These are phyloP conservation scores for Microctonus hyperodae DNA, from an alignment of 2,888 invertebrate species.

Conservation along the genomic window DNA sequence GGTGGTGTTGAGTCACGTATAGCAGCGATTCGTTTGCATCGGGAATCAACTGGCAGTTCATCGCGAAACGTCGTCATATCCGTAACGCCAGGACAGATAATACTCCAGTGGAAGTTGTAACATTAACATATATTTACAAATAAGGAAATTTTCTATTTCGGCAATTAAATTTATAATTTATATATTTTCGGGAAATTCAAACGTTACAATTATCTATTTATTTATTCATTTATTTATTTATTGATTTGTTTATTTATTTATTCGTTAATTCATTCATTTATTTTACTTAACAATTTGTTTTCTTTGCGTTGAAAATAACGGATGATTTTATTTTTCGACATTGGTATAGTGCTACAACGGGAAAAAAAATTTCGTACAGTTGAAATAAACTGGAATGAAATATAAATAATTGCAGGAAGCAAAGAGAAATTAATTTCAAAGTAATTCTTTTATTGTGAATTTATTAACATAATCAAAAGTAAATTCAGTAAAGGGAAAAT, in stretches of 20 bases:
- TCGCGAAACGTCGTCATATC: slow-evolving; percentile 63
- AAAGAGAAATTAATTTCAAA: background rate
- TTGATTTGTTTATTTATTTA: background rate
- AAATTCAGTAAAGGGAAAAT: background rate
- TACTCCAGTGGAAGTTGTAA: slow-evolving; percentile 23
- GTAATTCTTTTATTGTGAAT: background rate
- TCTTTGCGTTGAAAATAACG: background rate
- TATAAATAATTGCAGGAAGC: background rate
- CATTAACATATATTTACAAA: background rate
- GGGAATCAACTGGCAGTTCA: slow-evolving; percentile 57
- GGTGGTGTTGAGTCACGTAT: slow-evolving; percentile 49
- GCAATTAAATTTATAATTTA: background rate
- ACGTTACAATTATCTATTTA: no score
- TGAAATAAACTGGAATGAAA: background rate
- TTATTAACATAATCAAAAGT: background rate
- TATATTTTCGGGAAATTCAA: no score
- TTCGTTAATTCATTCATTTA: background rate
- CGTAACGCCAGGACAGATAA: slow-evolving; percentile 47
- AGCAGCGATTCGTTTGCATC: slow-evolving; percentile 48
- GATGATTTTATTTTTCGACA: background rate
- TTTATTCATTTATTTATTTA: no score
- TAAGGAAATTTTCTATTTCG: background rate
- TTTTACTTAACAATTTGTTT: background rate
- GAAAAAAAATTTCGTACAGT: no score
- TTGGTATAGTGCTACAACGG: background rate